phyloP scores from a whole-genome alignment of 1,140 invertebrate genomes.

The Diuraphis noxia region DNA sequence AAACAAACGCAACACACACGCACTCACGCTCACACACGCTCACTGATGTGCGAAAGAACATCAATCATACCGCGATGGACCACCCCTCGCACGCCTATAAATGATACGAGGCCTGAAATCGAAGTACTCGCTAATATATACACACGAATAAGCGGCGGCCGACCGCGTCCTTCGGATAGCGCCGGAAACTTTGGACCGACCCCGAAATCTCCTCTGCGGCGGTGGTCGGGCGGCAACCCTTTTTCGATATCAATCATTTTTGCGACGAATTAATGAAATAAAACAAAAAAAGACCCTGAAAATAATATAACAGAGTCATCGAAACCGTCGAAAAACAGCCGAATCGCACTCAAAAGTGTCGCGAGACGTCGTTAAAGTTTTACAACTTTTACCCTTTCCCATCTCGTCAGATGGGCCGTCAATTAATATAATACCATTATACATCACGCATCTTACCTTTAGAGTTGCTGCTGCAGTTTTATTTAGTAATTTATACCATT shows the following conservation, averaged over 20 bases:
- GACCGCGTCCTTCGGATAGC: not conserved
- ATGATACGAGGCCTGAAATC: conserved; percentile 46
- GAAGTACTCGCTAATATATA: not conserved
- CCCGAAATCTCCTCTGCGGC: not conserved
- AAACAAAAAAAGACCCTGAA: not conserved
- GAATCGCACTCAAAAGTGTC: not conserved
- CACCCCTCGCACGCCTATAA: not conserved
- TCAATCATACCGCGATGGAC: conserved; percentile 49
- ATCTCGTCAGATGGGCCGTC: not conserved
- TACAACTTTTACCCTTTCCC: not conserved
- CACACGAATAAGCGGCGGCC: not conserved
- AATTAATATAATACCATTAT: not conserved
- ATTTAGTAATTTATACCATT: too few relatives aligned
- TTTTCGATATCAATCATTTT: conserved; percentile 34
- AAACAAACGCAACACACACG: conserved; percentile 1
- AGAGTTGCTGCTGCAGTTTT: not conserved
- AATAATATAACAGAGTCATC: not conserved
- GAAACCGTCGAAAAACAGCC: not conserved
- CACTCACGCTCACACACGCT: not conserved
- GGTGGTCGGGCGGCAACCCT: not conserved
- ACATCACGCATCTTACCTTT: not conserved
- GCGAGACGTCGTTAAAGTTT: not conserved
- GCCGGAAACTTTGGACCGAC: not conserved
- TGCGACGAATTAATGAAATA: not conserved
- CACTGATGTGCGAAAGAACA: not conserved